These are phyloP conservation scores for Eulithis testata DNA, from an alignment of 2,888 invertebrate genomes.

Conservation along the genomic window DNA sequence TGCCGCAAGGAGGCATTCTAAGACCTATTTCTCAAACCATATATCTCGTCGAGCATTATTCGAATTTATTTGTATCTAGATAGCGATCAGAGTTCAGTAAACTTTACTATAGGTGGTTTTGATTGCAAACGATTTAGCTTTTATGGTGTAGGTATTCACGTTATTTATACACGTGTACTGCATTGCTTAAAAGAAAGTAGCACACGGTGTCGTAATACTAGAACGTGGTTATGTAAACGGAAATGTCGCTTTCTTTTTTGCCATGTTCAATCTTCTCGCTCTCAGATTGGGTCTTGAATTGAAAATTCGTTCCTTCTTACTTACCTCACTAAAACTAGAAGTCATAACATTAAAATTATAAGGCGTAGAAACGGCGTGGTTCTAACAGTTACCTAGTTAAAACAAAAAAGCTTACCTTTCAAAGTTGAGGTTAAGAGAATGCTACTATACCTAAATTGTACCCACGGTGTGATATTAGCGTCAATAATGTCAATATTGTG, in stretches of 20 bases:
- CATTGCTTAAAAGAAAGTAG: conserved; percentile 33
- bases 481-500: not conserved
- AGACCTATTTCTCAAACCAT: not conserved
- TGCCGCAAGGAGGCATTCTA: conserved; percentile 1
- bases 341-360: conserved; percentile 9
- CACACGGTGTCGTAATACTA: conserved; percentile 29
- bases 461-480: not conserved
- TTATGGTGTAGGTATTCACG: not conserved
- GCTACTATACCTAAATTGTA: not conserved
- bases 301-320: conserved; percentile 25
- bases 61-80: not conserved
- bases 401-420: not conserved
- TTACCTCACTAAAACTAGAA: conserved; percentile 12
- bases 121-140: conserved; percentile 1
- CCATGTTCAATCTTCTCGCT: conserved; percentile 21
- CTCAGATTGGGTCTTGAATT: conserved; percentile 14
- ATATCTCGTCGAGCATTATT: not conserved
- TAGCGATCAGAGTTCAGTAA: not conserved
- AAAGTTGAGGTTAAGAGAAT: not conserved
- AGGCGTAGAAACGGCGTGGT: conserved; percentile 22
- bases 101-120: not conserved
- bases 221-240: conserved; percentile 27
- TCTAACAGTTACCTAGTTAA: conserved; percentile 1
- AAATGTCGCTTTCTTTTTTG: conserved; percentile 24
- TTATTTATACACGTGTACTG: conserved; percentile 20